Base-by-base conservation (phyloP, 2,113 vertebrate genomes). In the Physeter macrocephalus region DNA sequence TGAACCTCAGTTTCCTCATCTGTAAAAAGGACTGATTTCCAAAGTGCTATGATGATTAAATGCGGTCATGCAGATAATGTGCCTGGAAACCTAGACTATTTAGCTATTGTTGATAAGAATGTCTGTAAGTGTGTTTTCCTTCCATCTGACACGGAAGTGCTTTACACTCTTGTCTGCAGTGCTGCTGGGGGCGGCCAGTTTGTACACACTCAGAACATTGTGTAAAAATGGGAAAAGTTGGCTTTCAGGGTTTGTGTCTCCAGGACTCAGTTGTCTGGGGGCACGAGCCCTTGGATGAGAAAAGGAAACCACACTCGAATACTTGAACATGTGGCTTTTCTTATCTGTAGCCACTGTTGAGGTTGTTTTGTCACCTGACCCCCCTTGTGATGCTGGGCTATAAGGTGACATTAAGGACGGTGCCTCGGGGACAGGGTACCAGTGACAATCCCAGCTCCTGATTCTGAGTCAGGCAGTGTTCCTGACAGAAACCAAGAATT, bases 121-220 rank as follows among this genome's bases (percentile, higher is more conserved):
- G 34, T 39, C 36, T 31, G 20, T n/a, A 0, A 46, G 49, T 21
- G 36, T 23, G 49, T 14, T 52, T 41, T 64, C 54, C 64, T 31
- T 49, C 41, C 27, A 6, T 15, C 41, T 2, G 12, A 41, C 93
- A 12, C 0, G 1, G 46, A 54, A 27, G 77, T 39, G 59, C 54
- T 43, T 64, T 10, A 18, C 14, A 12, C 27, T 1, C 1, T n/a
- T 21, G 39, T 36, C 78, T 18, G 31, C 41, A 10, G 52, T 23
- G 62, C 10, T 9, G 5, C 20, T 1, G 36, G 41, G 9, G 1
- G 8, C 5, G 31, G 29, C 23, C 23, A 46, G 87, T 3, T 15
- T 64, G 29, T 23, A 11, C 10, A 8, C 3, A 3, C 29, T 17
- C 52, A 20, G 29, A 62, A 23, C 23, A 17, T 2, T 0, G 21